Evolutionary conservation across 2,888 invertebrate species (phyloP), one percentile per base, ranked within the genome.

Genomic region (Philaethria dido): DNA sequence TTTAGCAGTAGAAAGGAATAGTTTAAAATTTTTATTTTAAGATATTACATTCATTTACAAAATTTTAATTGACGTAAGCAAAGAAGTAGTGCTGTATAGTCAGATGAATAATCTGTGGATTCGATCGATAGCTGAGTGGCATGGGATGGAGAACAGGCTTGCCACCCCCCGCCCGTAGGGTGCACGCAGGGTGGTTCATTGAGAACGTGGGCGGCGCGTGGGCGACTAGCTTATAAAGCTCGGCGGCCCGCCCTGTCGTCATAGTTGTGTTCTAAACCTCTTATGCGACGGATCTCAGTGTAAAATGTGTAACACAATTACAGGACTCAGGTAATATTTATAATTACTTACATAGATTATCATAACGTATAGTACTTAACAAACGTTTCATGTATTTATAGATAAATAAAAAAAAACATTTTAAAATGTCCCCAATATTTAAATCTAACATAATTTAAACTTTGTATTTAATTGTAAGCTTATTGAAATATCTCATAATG

Each of bases 151-250:
- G 77, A 74, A 70, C 71, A 76, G 71, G 57, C 60, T 62, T 69
- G 69, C 60, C 64, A 70, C 69, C 70, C 74, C 66, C 69, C 64
- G 64, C 42, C 50, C 59, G 20, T 22, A 61, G 77, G 74, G 80
- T 75, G 75, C 73, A 71, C 69, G 71, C 64, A 74, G 74, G 80
- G 78, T 78, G 82, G 90, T 94, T 95, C 95, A 95, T 95, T 94
- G 93, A 95, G 94, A 94, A 93, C 93, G 94, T 94, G 93, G 94
- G 94, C 93, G 94, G 87, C 80, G 85, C 90, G 92, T 89, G 89
- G 89, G 92, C 89, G 91, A 84, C 78, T 77, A 85, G 88, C 82
- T 87, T 92, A 89, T 89, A 90, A 86, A 88, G 87, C 80, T 77
- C 75, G 77, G 80, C 78, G 78, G 78, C 79, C 84, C 84, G 77